Percentiles rank a stretch among this genome's conserved stretches.
Conservation (phyloP, 2,113 vertebrate genomes). For the Triplophysa tibetana region DNA sequence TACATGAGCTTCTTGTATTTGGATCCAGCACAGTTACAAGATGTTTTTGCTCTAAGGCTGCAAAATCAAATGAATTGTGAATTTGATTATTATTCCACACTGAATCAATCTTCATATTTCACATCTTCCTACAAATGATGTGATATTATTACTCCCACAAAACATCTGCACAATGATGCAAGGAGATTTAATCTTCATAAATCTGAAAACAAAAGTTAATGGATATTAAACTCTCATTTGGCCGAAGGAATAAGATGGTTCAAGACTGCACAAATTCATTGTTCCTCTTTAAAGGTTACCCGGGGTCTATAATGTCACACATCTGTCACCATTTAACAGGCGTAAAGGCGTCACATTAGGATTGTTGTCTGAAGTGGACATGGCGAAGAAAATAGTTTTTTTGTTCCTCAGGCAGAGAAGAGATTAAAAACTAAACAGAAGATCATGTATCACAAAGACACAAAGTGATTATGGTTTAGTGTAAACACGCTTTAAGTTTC, state of each 20-base stretch:
- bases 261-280: neutral
- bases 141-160: conserved; percentile 20
- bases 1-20: neutral
- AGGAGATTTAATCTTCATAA: conserved; percentile 16
- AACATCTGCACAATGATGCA: conserved; percentile 15
- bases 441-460: conserved; percentile 36
- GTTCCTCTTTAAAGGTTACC: conserved; percentile 26
- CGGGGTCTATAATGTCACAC: conserved; percentile 27
- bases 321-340: conserved; percentile 35
- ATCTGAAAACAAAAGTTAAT: neutral
- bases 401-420: conserved; percentile 4
- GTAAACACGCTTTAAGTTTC: conserved; percentile 9
- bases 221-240: conserved; percentile 5
- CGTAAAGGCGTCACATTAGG: conserved; percentile 8
- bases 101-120: conserved; percentile 29
- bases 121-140: conserved; percentile 15
- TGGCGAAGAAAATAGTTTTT: conserved; percentile 6
- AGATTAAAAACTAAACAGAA: conserved; percentile 27
- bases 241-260: conserved; percentile 9
- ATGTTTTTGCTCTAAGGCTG: conserved; percentile 15
- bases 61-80: conserved; percentile 24
- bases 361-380: conserved; percentile 12
- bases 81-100: conserved; percentile 19
- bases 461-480: conserved; percentile 8
- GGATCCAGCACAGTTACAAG: neutral